phyloP scores from a whole-genome alignment of 2,797 vertebrate genomes.

The Mallotus villosus region DNA sequence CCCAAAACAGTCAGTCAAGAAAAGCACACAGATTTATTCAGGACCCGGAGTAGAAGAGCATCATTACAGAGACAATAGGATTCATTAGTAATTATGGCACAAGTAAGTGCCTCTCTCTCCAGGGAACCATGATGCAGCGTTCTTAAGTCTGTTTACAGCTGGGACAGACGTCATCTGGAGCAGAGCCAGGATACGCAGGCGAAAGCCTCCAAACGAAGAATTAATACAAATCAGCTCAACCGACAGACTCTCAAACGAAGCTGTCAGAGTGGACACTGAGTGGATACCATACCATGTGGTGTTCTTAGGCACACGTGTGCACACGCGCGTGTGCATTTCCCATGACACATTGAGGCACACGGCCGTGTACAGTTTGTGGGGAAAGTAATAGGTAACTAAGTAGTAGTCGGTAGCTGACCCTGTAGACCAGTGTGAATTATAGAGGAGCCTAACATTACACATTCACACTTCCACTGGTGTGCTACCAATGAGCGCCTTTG shows the following conservation, averaged over 20 bases:
- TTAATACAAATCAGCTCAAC: slow-evolving; percentile 12
- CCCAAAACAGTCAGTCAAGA: not conserved
- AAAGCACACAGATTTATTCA: not conserved
- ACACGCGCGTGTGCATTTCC: not conserved
- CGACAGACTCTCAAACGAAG: slow-evolving; percentile 2
- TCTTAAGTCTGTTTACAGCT: slow-evolving; percentile 53
- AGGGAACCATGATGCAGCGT: slow-evolving; percentile 43
- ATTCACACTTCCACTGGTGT: slow-evolving; percentile 12
- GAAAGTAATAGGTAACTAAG: not conserved
- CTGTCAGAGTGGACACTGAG: not conserved
- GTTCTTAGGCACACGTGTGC: not conserved
- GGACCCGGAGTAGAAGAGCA: not conserved
- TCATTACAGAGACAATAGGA: slow-evolving; percentile 56
- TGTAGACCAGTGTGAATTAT: slow-evolving; percentile 36
- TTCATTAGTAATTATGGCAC: slow-evolving; percentile 63
- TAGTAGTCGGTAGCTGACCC: slow-evolving; percentile 16
- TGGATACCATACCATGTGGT: not conserved
- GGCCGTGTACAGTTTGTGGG: not conserved
- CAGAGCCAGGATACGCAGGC: slow-evolving; percentile 31
- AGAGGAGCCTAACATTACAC: slow-evolving; percentile 37
- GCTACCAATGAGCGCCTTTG: slow-evolving; percentile 13
- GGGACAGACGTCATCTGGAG: slow-evolving; percentile 57
- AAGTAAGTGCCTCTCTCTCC: slow-evolving; percentile 50
- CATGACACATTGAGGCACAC: no score
- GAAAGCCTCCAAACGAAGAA: not conserved